These are phyloP conservation scores for Poecile atricapillus DNA, from an alignment of 2,113 vertebrate genomes.

Conservation along the genomic window DNA sequence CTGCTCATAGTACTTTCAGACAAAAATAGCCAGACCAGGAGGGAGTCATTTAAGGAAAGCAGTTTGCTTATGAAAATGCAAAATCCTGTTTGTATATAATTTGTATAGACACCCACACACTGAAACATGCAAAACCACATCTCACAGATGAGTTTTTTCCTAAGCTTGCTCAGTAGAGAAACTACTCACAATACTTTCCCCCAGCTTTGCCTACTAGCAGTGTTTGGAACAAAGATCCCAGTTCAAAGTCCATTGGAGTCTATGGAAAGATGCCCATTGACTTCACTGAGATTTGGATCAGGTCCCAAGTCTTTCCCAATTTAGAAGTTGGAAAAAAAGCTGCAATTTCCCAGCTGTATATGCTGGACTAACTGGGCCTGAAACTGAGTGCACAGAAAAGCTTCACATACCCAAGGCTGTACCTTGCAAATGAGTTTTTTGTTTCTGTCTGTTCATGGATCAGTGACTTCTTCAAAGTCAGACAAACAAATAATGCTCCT, in stretches of 20 bases:
- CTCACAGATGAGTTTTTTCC: background rate
- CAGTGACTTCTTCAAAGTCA: constrained; percentile 13
- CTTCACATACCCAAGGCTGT: background rate
- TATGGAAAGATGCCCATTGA: constrained; percentile 38
- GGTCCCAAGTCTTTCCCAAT: background rate
- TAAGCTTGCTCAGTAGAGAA: background rate
- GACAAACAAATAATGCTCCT: constrained; percentile 1
- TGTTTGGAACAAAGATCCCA: background rate
- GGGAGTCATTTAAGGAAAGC: background rate
- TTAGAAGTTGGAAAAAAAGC: background rate
- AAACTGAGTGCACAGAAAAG: background rate
- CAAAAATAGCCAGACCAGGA: background rate
- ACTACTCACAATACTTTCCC: background rate
- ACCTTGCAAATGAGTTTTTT: constrained; percentile 22
- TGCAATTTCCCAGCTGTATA: background rate
- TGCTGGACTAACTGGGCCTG: background rate
- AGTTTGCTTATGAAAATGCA: background rate
- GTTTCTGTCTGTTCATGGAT: background rate
- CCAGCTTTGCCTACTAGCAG: constrained; percentile 4
- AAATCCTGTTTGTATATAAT: background rate
- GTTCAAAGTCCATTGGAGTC: background rate
- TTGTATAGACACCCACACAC: background rate
- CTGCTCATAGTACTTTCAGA: background rate
- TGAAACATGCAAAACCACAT: background rate
- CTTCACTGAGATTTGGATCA: background rate